A percentile compares a stretch with the other conserved stretches of the same genome.
These are phyloP conservation scores for Lepidochitona cinerea DNA, from an alignment of 2,888 invertebrate genomes.

Conservation along the genomic window DNA sequence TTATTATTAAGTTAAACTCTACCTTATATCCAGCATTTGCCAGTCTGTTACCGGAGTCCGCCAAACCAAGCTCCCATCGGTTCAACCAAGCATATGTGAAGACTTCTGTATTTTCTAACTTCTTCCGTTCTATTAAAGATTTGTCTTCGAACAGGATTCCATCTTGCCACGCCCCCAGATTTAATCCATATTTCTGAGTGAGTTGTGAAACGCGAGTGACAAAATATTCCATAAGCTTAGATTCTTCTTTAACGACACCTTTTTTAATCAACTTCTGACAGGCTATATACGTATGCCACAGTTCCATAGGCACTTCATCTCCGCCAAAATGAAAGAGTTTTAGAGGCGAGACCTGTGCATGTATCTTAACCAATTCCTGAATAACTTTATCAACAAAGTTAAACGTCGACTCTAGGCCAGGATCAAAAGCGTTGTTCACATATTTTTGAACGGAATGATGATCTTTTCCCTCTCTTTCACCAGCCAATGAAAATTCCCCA, in stretches of 20 bases:
- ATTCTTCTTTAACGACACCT: slow-evolving; percentile 33
- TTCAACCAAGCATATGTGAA: slow-evolving; percentile 33
- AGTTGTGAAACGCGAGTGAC: slow-evolving; percentile 45
- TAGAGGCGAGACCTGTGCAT: slow-evolving; percentile 48
- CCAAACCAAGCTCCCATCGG: slow-evolving; percentile 31
- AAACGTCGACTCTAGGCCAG: slow-evolving; percentile 61
- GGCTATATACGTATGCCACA: slow-evolving; percentile 57
- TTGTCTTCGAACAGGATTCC: slow-evolving; percentile 18
- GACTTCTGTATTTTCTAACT: slow-evolving; percentile 18
- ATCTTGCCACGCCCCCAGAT: slow-evolving; percentile 44
- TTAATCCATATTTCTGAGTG: slow-evolving; percentile 36
- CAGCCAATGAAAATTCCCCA: slow-evolving; percentile 40
- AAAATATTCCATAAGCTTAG: slow-evolving; percentile 54
- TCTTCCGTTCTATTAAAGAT: slow-evolving; percentile 5
- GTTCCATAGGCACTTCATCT: slow-evolving; percentile 61
- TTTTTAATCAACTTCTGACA: slow-evolving; percentile 44
- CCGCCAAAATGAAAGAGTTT: slow-evolving; percentile 63
- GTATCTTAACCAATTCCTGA: slow-evolving; percentile 48
- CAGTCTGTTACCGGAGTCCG: slow-evolving; percentile 25
- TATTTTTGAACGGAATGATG: slow-evolving; percentile 62
- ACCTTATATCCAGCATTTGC: slow-evolving; percentile 40
- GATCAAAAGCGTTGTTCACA: slow-evolving; percentile 64
- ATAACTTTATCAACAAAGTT: slow-evolving; percentile 61
- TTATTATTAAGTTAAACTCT: no score
- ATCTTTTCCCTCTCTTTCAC: slow-evolving; percentile 33